Evolutionary conservation across 2,797 vertebrate genomes (phyloP).

Genomic region (Mus minutoides): DNA sequence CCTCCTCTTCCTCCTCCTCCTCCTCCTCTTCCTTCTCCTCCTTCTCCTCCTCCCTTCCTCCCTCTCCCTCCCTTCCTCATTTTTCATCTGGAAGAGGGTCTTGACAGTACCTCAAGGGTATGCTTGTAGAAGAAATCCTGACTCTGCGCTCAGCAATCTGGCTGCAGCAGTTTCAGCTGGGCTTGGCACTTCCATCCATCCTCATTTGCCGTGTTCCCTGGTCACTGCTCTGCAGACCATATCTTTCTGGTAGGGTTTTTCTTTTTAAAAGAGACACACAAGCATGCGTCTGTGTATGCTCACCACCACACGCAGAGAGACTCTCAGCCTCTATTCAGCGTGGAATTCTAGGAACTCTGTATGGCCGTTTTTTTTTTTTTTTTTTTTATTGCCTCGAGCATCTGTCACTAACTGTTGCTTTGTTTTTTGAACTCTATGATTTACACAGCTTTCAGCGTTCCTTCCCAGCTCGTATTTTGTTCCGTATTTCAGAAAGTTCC

Average conservation of each 20-base stretch:
- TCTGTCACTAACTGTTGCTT: not conserved
- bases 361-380: too few relatives aligned
- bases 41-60: too few relatives aligned
- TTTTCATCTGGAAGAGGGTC: slow-evolving; percentile 52
- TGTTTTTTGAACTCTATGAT: not conserved
- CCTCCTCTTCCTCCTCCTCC: not conserved
- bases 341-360: not conserved
- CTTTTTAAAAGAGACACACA: slow-evolving; percentile 3
- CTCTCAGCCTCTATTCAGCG: too few relatives aligned
- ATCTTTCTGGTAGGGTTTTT: slow-evolving; percentile 56
- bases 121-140: not conserved
- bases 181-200: slow-evolving; percentile 52
- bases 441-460: not conserved
- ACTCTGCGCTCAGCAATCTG: slow-evolving; percentile 63
- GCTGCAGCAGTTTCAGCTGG: slow-evolving; percentile 75
- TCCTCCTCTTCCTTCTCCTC: not conserved
- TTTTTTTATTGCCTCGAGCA: not conserved
- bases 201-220: slow-evolving; percentile 22
- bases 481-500: slow-evolving; percentile 26
- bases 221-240: slow-evolving; percentile 47
- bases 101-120: slow-evolving; percentile 14
- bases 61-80: not conserved
- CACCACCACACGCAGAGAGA: fast-evolving
- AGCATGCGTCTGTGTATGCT: not conserved
- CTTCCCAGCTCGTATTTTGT: not conserved